Evolutionary conservation across 1,140 invertebrate species (phyloP), one percentile per base, ranked within the genome.

Genomic region (Penaeus indicus): DNA sequence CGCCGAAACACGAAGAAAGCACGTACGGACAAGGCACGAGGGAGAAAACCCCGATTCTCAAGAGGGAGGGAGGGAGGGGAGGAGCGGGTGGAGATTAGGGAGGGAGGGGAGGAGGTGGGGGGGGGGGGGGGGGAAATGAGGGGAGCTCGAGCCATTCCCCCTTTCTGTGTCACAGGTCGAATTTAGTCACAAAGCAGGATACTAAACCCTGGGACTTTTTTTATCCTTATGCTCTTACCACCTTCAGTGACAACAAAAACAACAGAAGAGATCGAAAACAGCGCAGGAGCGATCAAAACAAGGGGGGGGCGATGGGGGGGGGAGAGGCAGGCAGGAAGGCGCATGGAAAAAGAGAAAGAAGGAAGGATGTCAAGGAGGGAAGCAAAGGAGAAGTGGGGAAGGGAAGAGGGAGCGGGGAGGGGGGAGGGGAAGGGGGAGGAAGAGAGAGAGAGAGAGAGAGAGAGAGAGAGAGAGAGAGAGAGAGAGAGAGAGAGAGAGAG

Each of bases 401-500:
- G 54, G 38, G 38, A 38, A 22, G 63, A 38, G 61, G 47, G 54
- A n/a, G 19, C 4, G 42, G 19, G 13, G 42, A 22, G 25, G 54
- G 19, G 47, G 47, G 61, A 54, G 75, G 69, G 18, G n/a, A 47
- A 47, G 75, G 25, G 54, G 47, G 47, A n/a, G 72, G 67, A 54
- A 63, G 67, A 72, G 84, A 75, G 69, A 77, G 69, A 75, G 69
- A 75, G 67, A 75, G 64, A 85, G 69, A 85, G 69, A 85, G 64
- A 85, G 27, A 85, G 62, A 69, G 83, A 63, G 83, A 84, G 83
- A 82, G 80, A 82, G 80, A 82, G 80, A 82, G 80, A 82, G 80
- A 82, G 80, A 82, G 80, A 82, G 80, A 82, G 80, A 82, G 80
- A 82, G 80, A 82, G 80, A 82, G 80, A 82, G 80, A 82, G 80